Percentiles rank a stretch among this genome's conserved stretches.
These are phyloP conservation scores for Potorous gilbertii DNA, from an alignment of 2,797 vertebrate genomes.

Conservation along the genomic window DNA sequence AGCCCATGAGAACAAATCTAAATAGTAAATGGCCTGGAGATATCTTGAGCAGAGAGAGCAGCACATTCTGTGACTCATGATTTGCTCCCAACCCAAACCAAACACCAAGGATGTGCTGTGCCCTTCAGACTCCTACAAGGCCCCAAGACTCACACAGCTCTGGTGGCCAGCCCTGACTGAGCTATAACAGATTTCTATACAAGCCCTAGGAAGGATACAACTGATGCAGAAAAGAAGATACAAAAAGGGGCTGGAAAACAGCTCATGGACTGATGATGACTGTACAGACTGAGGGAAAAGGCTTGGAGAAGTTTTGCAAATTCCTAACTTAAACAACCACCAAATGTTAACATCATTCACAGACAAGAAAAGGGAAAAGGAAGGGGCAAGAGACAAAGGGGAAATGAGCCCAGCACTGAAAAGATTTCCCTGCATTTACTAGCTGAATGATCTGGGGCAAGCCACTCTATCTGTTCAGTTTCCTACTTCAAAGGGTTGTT, in stretches of 20 bases:
- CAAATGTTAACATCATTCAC: background rate
- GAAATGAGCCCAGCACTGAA: background rate
- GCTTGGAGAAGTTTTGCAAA: background rate
- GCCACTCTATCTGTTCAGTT: background rate
- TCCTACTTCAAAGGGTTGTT: background rate
- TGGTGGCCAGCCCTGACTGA: background rate
- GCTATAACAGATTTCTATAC: fast-evolving
- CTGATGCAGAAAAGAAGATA: background rate
- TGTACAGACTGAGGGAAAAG: background rate
- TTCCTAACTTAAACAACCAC: background rate
- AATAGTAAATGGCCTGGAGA: background rate
- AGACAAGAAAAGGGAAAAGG: background rate
- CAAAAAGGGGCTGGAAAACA: background rate
- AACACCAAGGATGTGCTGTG: background rate
- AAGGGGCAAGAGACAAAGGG: background rate
- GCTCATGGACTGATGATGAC: background rate
- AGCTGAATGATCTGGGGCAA: background rate
- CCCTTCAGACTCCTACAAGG: background rate
- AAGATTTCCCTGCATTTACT: background rate
- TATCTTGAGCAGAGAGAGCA: background rate
- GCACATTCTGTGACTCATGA: background rate
- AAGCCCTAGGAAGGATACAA: background rate
- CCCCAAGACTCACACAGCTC: background rate
- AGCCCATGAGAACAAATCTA: background rate
- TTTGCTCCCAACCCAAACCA: background rate